Conservation (phyloP, 2,797 vertebrate genomes). For the Artibeus jamaicensis region DNA sequence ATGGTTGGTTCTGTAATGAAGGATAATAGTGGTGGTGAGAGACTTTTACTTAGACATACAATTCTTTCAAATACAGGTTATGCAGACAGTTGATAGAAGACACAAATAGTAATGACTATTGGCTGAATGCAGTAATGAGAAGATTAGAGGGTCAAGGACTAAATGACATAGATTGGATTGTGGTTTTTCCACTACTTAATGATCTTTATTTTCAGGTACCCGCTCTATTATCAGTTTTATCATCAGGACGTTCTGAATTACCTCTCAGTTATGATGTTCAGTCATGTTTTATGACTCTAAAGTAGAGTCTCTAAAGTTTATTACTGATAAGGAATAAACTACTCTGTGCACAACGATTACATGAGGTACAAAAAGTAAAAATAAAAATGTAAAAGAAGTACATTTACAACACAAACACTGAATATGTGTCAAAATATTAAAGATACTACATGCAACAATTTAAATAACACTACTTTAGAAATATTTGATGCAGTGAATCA, state of each 20-base stretch:
- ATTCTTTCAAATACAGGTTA: neutral
- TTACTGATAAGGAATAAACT: neutral
- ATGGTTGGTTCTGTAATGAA: neutral
- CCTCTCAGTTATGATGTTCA: neutral
- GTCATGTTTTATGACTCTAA: neutral
- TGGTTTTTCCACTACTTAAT: neutral
- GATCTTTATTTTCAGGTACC: neutral
- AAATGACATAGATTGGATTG: neutral
- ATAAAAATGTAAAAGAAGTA: neutral
- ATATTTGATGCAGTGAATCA: neutral
- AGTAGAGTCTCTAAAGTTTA: no score
- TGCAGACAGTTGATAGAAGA: neutral
- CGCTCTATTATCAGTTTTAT: neutral
- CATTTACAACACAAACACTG: slow-evolving; percentile 22
- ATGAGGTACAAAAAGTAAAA: slow-evolving; percentile 24
- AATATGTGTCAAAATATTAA: slow-evolving; percentile 17
- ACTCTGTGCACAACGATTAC: neutral
- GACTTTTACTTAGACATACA: neutral
- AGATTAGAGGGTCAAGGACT: neutral
- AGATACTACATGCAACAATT: neutral
- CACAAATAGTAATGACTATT: neutral
- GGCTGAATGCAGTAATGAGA: neutral
- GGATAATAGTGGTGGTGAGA: neutral
- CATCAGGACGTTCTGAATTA: neutral
- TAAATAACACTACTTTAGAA: neutral